Conservation (phyloP, 2,113 vertebrate genomes). For the Cnemophilus loriae region DNA sequence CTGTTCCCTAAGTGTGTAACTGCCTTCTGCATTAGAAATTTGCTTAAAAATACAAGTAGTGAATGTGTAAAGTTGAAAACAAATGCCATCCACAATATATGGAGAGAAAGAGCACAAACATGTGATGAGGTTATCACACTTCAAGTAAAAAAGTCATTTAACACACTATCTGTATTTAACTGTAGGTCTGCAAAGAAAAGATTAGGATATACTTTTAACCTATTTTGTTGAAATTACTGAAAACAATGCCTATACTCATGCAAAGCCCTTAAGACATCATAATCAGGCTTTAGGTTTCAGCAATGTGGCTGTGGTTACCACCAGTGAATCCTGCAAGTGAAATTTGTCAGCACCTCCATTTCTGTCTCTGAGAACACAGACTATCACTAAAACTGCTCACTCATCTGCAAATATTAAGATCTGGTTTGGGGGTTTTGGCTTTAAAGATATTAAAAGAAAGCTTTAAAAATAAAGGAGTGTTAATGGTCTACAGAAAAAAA, state of each 20-base stretch:
- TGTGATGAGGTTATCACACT: not conserved
- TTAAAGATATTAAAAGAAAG: not conserved
- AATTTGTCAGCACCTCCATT: not conserved
- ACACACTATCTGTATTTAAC: not conserved
- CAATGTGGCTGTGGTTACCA: not conserved
- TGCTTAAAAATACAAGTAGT: not conserved
- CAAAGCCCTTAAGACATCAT: not conserved
- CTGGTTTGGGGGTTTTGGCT: fast-evolving
- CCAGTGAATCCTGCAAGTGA: not conserved
- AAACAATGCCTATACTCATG: not conserved
- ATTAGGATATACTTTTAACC: not conserved
- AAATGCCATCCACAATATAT: not conserved
- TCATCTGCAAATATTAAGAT: not conserved
- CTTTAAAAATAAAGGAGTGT: not conserved
- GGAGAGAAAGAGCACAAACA: not conserved
- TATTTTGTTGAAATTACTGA: not conserved
- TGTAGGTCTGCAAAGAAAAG: not conserved
- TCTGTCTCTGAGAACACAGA: not conserved
- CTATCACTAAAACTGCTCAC: not conserved
- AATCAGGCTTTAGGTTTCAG: not conserved
- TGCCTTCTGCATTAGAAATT: not conserved
- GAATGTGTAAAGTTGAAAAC: not conserved
- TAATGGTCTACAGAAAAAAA: not conserved
- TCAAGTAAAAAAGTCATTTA: not conserved
- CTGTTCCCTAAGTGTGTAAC: not conserved